Percentiles rank a stretch among this genome's conserved stretches.
These are phyloP conservation scores for Troilus luridus DNA, from an alignment of 2,888 invertebrate species.

Conservation along the genomic window DNA sequence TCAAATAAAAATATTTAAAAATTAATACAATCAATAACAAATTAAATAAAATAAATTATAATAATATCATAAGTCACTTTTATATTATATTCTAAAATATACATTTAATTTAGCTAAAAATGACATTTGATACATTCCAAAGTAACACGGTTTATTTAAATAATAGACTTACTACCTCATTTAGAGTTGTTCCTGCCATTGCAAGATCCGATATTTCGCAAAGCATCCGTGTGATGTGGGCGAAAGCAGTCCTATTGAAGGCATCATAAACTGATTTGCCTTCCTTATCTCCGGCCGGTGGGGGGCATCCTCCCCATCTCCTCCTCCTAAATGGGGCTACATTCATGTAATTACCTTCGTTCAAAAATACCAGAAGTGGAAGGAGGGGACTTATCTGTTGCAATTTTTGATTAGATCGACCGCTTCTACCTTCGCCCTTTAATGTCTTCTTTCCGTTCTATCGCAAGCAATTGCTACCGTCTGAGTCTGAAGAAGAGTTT, in stretches of 20 bases:
- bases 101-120: no score
- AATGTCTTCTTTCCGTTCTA: neutral
- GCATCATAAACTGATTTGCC: constrained; percentile 38
- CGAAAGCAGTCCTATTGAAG: neutral
- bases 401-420: constrained; percentile 14
- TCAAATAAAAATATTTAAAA: no score
- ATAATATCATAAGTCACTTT: no score
- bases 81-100: no score
- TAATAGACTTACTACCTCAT: neutral
- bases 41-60: no score
- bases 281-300: constrained; percentile 31
- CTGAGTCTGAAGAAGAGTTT: neutral
- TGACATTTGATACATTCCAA: no score
- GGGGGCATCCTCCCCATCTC: constrained; percentile 38
- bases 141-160: no score
- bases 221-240: neutral
- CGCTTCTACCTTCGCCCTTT: neutral
- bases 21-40: no score
- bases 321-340: constrained; percentile 18
- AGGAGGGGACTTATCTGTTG: constrained; percentile 26
- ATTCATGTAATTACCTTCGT: constrained; percentile 44
- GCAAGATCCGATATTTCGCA: neutral
- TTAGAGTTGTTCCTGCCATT: neutral
- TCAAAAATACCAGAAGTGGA: neutral
- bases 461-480: neutral